phyloP scores from a whole-genome alignment of 2,888 invertebrate genomes.

The Campaea margaritaria region DNA sequence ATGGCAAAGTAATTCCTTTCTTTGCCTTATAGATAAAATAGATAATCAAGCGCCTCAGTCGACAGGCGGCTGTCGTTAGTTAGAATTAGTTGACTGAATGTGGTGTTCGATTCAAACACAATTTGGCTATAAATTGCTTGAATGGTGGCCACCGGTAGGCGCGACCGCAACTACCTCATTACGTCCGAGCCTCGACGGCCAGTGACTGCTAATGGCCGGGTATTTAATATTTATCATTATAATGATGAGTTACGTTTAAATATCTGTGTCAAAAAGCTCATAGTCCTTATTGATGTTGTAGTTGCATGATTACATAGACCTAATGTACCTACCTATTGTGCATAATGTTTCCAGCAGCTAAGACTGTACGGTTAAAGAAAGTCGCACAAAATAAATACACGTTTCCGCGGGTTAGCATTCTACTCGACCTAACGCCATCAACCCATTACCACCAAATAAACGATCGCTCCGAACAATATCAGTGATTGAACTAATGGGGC shows the following conservation, averaged over 20 bases:
- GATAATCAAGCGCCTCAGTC: constrained; percentile 45
- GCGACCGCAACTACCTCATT: constrained; percentile 54
- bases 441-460: too few species aligned
- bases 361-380: neutral
- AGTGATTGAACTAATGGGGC: too few species aligned
- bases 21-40: constrained; percentile 30
- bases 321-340: too few species aligned
- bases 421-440: too few species aligned
- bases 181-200: constrained; percentile 46
- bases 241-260: constrained; percentile 64
- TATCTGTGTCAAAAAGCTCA: constrained; percentile 57
- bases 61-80: constrained; percentile 51
- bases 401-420: too few species aligned
- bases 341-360: neutral
- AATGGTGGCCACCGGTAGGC: constrained; percentile 52
- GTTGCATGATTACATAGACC: neutral
- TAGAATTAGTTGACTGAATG: constrained; percentile 51
- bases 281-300: constrained; percentile 9
- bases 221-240: constrained; percentile 61
- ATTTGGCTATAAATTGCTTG: constrained; percentile 59
- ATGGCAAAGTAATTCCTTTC: constrained; percentile 36
- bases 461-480: too few species aligned
- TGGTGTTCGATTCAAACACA: constrained; percentile 41
- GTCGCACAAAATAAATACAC: too few species aligned
- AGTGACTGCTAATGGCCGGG: constrained; percentile 62